Base-by-base conservation (phyloP, 2,113 vertebrate genomes). In the Mus musculus region DNA sequence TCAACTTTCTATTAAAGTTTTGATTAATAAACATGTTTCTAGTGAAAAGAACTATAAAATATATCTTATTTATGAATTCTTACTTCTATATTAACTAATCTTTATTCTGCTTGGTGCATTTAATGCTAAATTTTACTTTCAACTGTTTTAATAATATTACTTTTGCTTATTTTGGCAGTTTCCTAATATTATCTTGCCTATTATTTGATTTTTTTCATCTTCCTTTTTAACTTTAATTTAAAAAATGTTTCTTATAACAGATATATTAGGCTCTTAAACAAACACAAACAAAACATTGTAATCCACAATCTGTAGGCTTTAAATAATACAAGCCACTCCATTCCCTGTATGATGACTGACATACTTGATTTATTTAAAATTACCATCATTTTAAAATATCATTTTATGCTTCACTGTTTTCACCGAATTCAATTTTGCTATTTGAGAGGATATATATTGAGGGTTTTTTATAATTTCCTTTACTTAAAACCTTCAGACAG, bases 381-480 rank as follows among this genome's bases (percentile, higher is more conserved):
- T 5, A 86, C 63, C 6, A 85, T 88, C 59, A 61, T 85, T 93
- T 84, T 69, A 65, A 30, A 85, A 46, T 69, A 59, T 63, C 65
- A 52, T 94, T 96, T 89, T 81, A 30, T 88, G 17, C 81, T 94
- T 85, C 12, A 19, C 71, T 7, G 61, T 71, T 91, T 67, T 73
- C 2, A 59, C 52, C 75, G 84, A 76, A 13, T 10, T 71, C 24
- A n/a, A 28, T 86, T 92, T 91, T 97, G 24, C 39, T 65, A 16
- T 77, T 97, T 95, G 28, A 87, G 75, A 81, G 94, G 52, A 13
- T 22, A 77, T 10, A 72, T 65, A 77, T 56, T 92, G 16, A 46
- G 22, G 30, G 4, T 46, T 49, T 96, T 97, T 42, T 65, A 59
- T 82, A 2, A 81, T 26, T 91, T 61, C 10, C 1, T 95, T 20